Evolutionary conservation across 2,113 vertebrate genomes (phyloP), one percentile per base, ranked within the genome.

Genomic region (Sitta europaea): DNA sequence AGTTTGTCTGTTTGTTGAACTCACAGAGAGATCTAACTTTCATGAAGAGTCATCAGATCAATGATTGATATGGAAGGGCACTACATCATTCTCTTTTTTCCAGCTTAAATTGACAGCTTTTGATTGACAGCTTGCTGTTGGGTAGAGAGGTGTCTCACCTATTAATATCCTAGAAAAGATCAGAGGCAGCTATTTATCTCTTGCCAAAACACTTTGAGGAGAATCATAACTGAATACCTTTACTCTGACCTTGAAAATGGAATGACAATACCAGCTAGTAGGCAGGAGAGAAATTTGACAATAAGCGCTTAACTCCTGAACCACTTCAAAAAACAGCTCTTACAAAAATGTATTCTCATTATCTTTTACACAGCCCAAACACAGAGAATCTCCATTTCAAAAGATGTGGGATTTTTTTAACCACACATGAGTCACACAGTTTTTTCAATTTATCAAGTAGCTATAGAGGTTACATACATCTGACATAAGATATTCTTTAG

Each of bases 241-340:
- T 53, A 62, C 62, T 4, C 1, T 7, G 72, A 96, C 95, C 96
- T 96, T 97, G 95, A 96, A 96, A 95, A 82, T 50, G 22, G 62
- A 95, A 92, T 33, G 71, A 92, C 62, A 80, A 57, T 61, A 68
- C 50, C 58, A 50, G 24, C 42, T 63, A 72, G 72, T 47, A 53
- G 59, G 61, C n/a, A 74, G 72, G 55, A 92, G 76, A 78, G 38
- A 89, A 84, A 91, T 75, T 55, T 90, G 50, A 95, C 83, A 89
- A 14, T 66, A 92, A 92, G 53, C 91, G 80, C 91, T 90, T 83
- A 87, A 90, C 61, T 95, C 71, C 55, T 42, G 47, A 76, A 86
- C 38, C 74, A 66, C 62, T 94, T 96, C 63, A 91, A 80, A 54
- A 87, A 97, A 94, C 55, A 93, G 54, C 27, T 71, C 36, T 81